These are phyloP conservation scores for Hippocampus zosterae DNA, from an alignment of 2,113 vertebrate species.

Conservation along the genomic window DNA sequence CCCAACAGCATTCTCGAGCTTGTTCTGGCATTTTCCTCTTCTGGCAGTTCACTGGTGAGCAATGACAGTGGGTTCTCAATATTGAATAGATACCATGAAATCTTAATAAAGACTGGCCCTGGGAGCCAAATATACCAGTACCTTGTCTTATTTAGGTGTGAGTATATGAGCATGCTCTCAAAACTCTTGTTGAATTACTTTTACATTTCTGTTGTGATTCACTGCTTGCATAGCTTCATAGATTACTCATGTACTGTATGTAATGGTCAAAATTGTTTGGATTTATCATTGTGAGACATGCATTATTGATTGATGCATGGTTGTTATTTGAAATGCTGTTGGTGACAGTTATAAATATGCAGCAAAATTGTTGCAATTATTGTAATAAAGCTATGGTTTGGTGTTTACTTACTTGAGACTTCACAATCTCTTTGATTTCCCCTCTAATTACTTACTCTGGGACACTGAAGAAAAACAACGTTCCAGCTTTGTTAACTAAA, in stretches of 20 bases:
- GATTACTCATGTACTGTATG: slow-evolving; percentile 50
- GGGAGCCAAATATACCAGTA: slow-evolving; percentile 51
- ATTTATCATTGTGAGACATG: slow-evolving; percentile 46
- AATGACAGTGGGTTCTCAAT: slow-evolving; percentile 50
- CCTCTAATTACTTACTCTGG: slow-evolving; percentile 37
- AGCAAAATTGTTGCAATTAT: slow-evolving; percentile 3
- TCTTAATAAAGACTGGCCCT: slow-evolving; percentile 66
- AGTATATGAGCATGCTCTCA: slow-evolving; percentile 43
- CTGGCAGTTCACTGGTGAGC: slow-evolving; percentile 32
- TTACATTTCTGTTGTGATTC: slow-evolving; percentile 52
- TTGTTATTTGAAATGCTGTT: slow-evolving; percentile 33
- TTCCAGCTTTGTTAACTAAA: slow-evolving; percentile 29
- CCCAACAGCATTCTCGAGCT: slow-evolving; percentile 21
- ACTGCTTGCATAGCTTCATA: slow-evolving; percentile 44
- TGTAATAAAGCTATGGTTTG: slow-evolving; percentile 11
- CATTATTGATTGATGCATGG: slow-evolving; percentile 26
- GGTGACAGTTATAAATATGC: not conserved
- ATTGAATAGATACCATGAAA: slow-evolving; percentile 58
- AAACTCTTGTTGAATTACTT: slow-evolving; percentile 37
- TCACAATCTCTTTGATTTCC: slow-evolving; percentile 37
- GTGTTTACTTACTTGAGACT: slow-evolving; percentile 15
- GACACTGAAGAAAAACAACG: slow-evolving; percentile 36
- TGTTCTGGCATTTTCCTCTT: slow-evolving; percentile 23
- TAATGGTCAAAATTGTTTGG: slow-evolving; percentile 40
- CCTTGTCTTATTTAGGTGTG: slow-evolving; percentile 50